Evolutionary conservation across 2,113 vertebrate genomes (phyloP).

Genomic region (Suncus etruscus): DNA sequence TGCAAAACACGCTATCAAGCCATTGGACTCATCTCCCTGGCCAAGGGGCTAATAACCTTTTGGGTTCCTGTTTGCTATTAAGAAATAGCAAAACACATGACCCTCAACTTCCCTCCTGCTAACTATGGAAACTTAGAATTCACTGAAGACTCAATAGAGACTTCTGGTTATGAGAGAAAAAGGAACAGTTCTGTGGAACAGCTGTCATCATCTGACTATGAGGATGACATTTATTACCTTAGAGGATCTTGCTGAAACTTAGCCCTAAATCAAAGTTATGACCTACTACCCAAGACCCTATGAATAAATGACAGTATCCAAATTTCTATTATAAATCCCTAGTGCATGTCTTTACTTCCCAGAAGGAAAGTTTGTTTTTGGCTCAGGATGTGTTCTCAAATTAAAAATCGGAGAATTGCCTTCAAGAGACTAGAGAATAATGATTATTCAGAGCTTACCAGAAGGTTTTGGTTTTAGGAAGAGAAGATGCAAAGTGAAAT

Average conservation of each 20-base stretch:
- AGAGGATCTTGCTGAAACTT: constrained; percentile 58
- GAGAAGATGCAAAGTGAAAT: background rate
- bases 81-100: background rate
- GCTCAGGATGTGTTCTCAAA: constrained; percentile 70
- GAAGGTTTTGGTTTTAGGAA: background rate
- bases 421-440: constrained; percentile 67
- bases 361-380: constrained; percentile 78
- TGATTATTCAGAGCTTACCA: background rate
- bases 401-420: constrained; percentile 50
- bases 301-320: constrained; percentile 48
- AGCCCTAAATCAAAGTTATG: constrained; percentile 73
- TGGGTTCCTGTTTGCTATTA: background rate
- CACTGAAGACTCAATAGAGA: background rate
- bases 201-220: background rate
- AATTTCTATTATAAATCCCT: constrained; percentile 68
- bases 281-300: constrained; percentile 64
- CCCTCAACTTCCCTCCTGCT: background rate
- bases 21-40: too few species aligned
- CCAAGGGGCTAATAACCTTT: too few species aligned
- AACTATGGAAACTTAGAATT: background rate
- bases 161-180: constrained; percentile 2
- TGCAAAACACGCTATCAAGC: too few species aligned
- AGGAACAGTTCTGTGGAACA: constrained; percentile 39
- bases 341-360: constrained; percentile 70
- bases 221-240: constrained; percentile 58